phyloP scores from a whole-genome alignment of 2,113 vertebrate genomes.

The Poecilia latipinna region DNA sequence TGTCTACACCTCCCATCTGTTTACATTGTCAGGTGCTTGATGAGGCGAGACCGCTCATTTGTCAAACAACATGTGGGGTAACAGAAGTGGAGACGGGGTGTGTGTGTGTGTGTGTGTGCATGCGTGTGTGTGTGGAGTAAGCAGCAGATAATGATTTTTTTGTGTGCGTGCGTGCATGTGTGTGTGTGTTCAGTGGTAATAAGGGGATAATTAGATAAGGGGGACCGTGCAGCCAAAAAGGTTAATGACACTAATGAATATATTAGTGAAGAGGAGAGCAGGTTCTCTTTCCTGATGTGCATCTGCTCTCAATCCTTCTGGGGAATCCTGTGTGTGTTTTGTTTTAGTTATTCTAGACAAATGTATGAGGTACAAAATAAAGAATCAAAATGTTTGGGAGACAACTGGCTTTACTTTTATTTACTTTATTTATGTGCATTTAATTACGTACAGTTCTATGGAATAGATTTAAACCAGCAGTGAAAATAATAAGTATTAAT shows the following conservation, averaged over 20 bases:
- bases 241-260: constrained; percentile 83
- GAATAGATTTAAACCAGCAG: background rate
- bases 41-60: constrained; percentile 81
- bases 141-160: too few species aligned
- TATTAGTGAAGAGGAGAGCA: constrained; percentile 65
- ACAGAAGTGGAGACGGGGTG: constrained; percentile 39
- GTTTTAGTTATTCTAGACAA: background rate
- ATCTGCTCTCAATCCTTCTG: constrained; percentile 13
- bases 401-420: background rate
- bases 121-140: constrained; percentile 1
- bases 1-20: constrained; percentile 78
- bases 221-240: constrained; percentile 66
- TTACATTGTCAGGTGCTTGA: constrained; percentile 79
- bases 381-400: background rate
- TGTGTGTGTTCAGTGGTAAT: constrained; percentile 38
- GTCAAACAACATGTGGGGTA: constrained; percentile 78
- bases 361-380: background rate
- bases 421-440: background rate
- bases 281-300: constrained; percentile 34
- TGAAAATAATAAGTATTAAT: background rate
- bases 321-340: background rate
- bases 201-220: constrained; percentile 78
- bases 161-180: constrained; percentile 17
- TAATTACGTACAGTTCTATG: background rate
- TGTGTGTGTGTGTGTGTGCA: constrained; percentile 19